Evolutionary conservation across 2,888 invertebrate genomes (phyloP).

Genomic region (Papilio elwesi): DNA sequence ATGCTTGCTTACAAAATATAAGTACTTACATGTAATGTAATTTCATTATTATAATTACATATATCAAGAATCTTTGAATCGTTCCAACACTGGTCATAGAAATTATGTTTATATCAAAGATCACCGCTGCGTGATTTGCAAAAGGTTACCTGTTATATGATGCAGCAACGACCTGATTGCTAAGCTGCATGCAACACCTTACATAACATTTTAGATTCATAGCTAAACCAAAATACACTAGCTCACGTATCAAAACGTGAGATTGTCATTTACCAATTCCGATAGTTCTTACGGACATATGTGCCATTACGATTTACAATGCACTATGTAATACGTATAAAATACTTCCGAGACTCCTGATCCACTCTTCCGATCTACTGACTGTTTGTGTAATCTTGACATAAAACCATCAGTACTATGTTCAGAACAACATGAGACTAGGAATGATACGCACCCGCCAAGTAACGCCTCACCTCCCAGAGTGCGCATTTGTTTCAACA

Average conservation of each 20-base stretch:
- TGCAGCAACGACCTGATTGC: slow-evolving; percentile 20
- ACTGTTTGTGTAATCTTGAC: no score
- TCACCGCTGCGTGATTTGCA: slow-evolving; percentile 15
- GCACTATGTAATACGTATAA: no score
- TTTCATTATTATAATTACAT: background rate
- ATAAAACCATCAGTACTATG: no score
- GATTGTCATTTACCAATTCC: slow-evolving; percentile 8
- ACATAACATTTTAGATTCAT: slow-evolving; percentile 5
- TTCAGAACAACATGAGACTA: no score
- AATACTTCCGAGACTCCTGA: slow-evolving; percentile 3
- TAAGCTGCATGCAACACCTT: slow-evolving; percentile 28
- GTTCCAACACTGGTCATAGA: background rate
- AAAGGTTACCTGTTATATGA: slow-evolving; percentile 18
- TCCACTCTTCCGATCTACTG: background rate
- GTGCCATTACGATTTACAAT: background rate
- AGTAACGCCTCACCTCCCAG: no score
- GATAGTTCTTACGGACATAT: background rate
- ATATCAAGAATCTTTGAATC: slow-evolving; percentile 3
- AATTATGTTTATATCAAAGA: background rate
- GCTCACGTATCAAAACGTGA: slow-evolving; percentile 13
- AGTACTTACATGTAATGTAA: no score
- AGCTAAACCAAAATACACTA: slow-evolving; percentile 4
- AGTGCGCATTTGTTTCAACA: no score
- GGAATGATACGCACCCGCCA: no score
- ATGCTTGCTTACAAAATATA: no score